These are phyloP conservation scores for Pristionchus arcanus DNA, from an alignment of 2,888 invertebrate species.

Conservation along the genomic window DNA sequence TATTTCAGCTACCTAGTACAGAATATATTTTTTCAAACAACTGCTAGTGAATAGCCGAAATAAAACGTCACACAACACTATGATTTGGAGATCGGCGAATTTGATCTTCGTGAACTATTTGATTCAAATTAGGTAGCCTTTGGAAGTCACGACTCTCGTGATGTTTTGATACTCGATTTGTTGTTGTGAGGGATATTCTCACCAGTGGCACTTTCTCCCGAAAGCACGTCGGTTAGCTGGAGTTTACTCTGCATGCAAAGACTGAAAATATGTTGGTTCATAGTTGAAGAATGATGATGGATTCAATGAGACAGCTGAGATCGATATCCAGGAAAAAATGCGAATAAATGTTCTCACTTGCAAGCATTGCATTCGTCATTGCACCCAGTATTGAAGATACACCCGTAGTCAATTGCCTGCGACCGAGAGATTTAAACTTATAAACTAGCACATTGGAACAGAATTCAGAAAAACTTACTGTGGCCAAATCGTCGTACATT, in stretches of 20 bases:
- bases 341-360: not conserved
- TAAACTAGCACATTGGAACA: too few species aligned
- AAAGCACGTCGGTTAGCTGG: conserved; percentile 43
- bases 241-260: conserved; percentile 47
- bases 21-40: not conserved
- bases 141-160: not conserved
- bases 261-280: not conserved
- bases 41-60: not conserved
- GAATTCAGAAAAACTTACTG: not conserved
- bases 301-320: not conserved
- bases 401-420: conserved; percentile 54
- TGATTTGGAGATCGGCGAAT: not conserved
- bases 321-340: not conserved
- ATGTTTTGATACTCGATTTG: not conserved
- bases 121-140: not conserved
- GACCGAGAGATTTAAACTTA: too few species aligned
- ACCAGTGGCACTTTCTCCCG: conserved; percentile 45
- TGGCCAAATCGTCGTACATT: conserved; percentile 49
- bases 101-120: not conserved
- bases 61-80: not conserved
- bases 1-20: too few species aligned
- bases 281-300: not conserved
- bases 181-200: not conserved
- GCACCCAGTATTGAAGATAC: conserved; percentile 55
- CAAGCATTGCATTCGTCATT: conserved; percentile 41